These are phyloP conservation scores for Chrysocyon brachyurus DNA, from an alignment of 2,797 vertebrate species.

Conservation along the genomic window DNA sequence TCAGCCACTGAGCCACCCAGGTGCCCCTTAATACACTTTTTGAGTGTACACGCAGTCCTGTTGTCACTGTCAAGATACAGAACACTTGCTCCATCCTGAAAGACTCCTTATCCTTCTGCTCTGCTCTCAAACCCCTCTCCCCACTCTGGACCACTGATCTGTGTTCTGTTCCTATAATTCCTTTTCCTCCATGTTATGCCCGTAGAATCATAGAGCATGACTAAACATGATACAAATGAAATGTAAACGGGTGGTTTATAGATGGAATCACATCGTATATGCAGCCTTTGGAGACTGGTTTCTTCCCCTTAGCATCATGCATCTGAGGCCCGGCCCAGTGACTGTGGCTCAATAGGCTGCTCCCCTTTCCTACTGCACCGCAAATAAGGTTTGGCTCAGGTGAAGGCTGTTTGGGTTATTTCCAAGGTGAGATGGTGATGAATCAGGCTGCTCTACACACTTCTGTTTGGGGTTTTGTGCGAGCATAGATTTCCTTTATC, in stretches of 20 bases:
- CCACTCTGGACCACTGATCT: background rate
- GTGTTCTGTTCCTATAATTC: background rate
- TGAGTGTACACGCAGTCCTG: too few relatives aligned
- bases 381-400: background rate
- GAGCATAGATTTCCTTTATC: background rate
- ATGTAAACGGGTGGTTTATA: too few relatives aligned
- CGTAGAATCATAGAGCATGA: background rate
- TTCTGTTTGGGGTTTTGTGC: background rate
- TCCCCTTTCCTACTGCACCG: background rate
- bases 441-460: background rate
- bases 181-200: background rate
- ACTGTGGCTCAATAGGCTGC: rapidly evolving
- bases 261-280: rapidly evolving
- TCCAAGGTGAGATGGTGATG: background rate
- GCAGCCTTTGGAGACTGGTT: background rate
- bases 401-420: background rate
- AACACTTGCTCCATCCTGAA: rapidly evolving
- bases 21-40: too few relatives aligned
- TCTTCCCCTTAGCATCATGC: background rate
- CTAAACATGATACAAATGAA: too few relatives aligned
- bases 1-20: too few relatives aligned
- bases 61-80: background rate
- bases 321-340: background rate
- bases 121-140: too few relatives aligned
- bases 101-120: background rate